Base-by-base conservation (phyloP, 1,140 invertebrate species). In the Nomia melanderi region DNA sequence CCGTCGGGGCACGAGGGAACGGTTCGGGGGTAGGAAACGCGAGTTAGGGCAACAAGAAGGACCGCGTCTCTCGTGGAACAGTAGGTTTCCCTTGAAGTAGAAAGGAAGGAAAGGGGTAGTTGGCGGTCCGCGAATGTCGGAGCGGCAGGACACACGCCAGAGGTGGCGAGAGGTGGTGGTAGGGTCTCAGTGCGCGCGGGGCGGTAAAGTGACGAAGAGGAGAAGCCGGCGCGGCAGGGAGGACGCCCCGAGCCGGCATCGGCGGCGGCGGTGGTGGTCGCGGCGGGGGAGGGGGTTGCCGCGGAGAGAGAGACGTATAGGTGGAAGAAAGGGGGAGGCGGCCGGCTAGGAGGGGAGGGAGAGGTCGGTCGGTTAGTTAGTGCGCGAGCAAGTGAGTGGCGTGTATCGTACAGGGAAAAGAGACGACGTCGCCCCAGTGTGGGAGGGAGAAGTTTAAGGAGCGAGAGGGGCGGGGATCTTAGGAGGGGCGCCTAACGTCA, bases 401-500 rank as follows among this genome's bases (percentile, higher is more conserved):
- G 62, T 79, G 71, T 71, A 79, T 65, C 64, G 63, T 60, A 29
- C 47, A 17, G 60, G n/a, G 39, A 41, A 75, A 47, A 41, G 69
- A 75, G 77, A 66, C 17, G 44, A 67, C 41, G 39, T 14, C 7
- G 36, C 7, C 53, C 9, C 25, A n/a, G 27, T n/a, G 59, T n/a
- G 54, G 65, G 57, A 66, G 71, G 62, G 81, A 77, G 75, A 76
- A 74, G 77, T 76, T 78, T 79, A 84, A 79, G 78, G 74, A 77
- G 67, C 41, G 50, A 60, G 81, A 78, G 78, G 85, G 86, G 83
- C 72, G 86, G 85, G 65, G 71, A 82, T 89, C 85, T 88, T 88
- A 86, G 88, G 89, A 90, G 90, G 88, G 90, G 88, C 87, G 87
- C 86, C 82, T 81, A 87, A 88, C 86, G 79, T 89, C 86, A 86